These are phyloP conservation scores for Heloderma charlesbogerti DNA, from an alignment of 2,113 vertebrate species.

Conservation along the genomic window DNA sequence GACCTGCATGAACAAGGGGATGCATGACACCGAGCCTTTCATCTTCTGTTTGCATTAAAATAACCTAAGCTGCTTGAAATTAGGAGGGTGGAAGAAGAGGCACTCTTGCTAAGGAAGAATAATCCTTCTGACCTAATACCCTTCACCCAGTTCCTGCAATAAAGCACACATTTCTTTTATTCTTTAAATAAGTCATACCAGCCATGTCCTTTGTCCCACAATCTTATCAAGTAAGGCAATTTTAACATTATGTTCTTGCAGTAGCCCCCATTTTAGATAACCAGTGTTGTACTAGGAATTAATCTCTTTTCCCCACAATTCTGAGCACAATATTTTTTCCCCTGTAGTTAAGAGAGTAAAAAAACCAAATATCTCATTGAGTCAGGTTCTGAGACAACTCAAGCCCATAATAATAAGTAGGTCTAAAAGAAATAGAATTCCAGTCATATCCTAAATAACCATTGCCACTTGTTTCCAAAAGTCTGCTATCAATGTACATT, in stretches of 20 bases:
- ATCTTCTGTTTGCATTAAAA: background rate
- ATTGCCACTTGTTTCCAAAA: background rate
- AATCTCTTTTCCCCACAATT: background rate
- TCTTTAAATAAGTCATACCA: background rate
- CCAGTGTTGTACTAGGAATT: background rate
- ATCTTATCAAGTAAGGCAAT: constrained; percentile 11
- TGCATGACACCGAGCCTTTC: background rate
- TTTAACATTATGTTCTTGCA: background rate
- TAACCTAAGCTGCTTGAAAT: background rate
- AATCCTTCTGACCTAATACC: background rate
- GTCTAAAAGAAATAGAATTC: constrained; percentile 1
- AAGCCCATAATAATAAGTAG: background rate
- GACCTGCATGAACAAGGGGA: background rate
- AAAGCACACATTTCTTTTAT: background rate
- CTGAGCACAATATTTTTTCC: background rate
- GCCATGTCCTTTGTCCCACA: background rate
- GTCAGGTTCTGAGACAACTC: background rate
- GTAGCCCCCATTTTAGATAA: constrained; percentile 5
- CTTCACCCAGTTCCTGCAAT: background rate
- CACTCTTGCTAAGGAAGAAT: background rate
- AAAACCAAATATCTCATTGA: constrained; percentile 13
- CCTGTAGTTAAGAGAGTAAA: constrained; percentile 15
- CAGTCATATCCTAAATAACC: background rate
- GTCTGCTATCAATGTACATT: background rate
- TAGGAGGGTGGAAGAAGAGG: background rate